Base-by-base conservation (phyloP, 2,113 vertebrate species). In the Prionailurus viverrinus region DNA sequence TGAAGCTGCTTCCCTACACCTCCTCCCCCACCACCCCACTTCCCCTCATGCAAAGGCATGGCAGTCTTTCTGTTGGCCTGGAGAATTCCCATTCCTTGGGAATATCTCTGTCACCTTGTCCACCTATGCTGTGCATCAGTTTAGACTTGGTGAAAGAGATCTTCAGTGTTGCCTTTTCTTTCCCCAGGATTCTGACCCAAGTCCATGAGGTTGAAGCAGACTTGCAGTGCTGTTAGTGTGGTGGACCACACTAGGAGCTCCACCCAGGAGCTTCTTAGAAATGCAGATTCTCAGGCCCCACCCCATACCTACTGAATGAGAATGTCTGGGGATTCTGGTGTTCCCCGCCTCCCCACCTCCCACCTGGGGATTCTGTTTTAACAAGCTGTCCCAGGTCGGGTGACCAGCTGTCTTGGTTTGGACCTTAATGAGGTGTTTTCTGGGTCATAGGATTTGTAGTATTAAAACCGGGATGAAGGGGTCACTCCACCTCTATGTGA, bases 1-100 rank as follows among this genome's bases (percentile, higher is more conserved):
- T 27, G 33, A 12, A 63, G 55, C 39, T 15, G 23, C 0, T 5
- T 25, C n/a, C 36, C 39, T 1, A 1, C 65, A 18, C 0, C 7
- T 25, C n/a, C 36, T 23, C 1, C 3, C 65, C 14, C 1, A n/a
- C 73, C 41, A 39, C 14, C 74, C 41, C 9, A 5, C 16, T 66
- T 51, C 63, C 25, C n/a, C 23, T 29, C 12, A 4, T 31, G 79
- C 36, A 80, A 29, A 85, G 33, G 51, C 33, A 9, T 1, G 18
- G 74, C 2, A 33, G 25, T 33, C 81, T 66, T 45, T 41, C n/a
- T 23, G 5, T 18, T 19, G 16, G 74, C 39, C 36, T 18, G 27
- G 87, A 71, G 65, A 39, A 39, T 82, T 89, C 58, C 51, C 55
- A 36, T 86, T 25, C 15, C 3, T 36, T 45, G 45, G 68, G 25